Evolutionary conservation across 2,113 vertebrate genomes (phyloP).

Genomic region (Siniperca chuatsi): DNA sequence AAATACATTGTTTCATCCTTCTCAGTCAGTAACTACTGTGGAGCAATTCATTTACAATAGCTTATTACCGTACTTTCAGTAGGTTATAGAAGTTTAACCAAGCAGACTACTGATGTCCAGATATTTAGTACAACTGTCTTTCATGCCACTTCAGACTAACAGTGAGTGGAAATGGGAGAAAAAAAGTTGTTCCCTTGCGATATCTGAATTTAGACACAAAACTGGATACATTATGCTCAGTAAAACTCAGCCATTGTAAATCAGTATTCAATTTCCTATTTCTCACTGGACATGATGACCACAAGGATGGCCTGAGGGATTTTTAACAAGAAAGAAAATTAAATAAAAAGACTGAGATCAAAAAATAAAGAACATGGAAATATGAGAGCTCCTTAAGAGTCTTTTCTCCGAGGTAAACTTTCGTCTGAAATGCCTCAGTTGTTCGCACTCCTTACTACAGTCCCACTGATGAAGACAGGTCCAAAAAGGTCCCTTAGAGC

Average conservation of each 20-base stretch:
- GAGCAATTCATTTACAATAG: slow-evolving; percentile 70
- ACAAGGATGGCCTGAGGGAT: slow-evolving; percentile 55
- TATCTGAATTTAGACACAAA: slow-evolving; percentile 59
- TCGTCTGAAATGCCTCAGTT: slow-evolving; percentile 73
- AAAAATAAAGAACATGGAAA: slow-evolving; percentile 77
- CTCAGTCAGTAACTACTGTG: slow-evolving; percentile 86
- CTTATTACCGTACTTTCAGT: slow-evolving; percentile 68
- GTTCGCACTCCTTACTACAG: slow-evolving; percentile 54
- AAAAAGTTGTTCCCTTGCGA: slow-evolving; percentile 49
- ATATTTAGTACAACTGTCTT: slow-evolving; percentile 58
- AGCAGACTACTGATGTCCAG: slow-evolving; percentile 64
- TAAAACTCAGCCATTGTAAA: slow-evolving; percentile 50
- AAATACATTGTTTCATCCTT: slow-evolving; percentile 88
- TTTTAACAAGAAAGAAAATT: slow-evolving; percentile 21
- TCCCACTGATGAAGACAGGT: slow-evolving; percentile 49
- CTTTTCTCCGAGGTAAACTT: slow-evolving; percentile 80
- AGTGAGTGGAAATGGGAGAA: slow-evolving; percentile 58
- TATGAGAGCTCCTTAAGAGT: slow-evolving; percentile 76
- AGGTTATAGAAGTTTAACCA: slow-evolving; percentile 64
- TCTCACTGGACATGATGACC: slow-evolving; percentile 76
- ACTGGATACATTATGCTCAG: slow-evolving; percentile 56
- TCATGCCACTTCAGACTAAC: slow-evolving; percentile 71
- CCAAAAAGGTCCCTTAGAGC: slow-evolving; percentile 52
- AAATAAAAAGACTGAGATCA: slow-evolving; percentile 73
- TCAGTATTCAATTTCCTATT: slow-evolving; percentile 46